Base-by-base conservation (phyloP, 2,113 vertebrate species). In the Larimichthys crocea region DNA sequence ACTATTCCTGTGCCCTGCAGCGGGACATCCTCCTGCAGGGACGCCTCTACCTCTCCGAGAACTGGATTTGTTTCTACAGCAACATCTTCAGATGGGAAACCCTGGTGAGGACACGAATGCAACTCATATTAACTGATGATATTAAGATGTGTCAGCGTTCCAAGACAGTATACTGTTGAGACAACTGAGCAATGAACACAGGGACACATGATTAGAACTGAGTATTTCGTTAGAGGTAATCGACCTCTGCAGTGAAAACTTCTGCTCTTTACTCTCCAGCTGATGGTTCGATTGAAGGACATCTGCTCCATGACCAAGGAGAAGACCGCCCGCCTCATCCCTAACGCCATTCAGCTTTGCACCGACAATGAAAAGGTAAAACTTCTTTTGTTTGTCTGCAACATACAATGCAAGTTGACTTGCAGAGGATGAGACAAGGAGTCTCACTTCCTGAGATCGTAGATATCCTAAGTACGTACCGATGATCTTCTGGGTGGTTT, bases 41-140 rank as follows among this genome's bases (percentile, higher is more conserved):
- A 40, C 61, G 61, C 61, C 61, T 63, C 61, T 63, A 63, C 61
- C 61, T 63, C 35, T 63, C 61, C 7, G 61, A 63, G 40, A 63
- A 63, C 61, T 63, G 61, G 61, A 63, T 63, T 44, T 63, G 61
- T 63, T 63, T 63, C 61, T 63, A 63, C 40, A 63, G 61, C 12
- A 63, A 63, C 61, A 63, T 63, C 35, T 63, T 63, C n/a, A 40
- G 61, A 22, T 63, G 61, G 61, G 61, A 63, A 63, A 63, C 61
- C 20, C 35, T 44, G 61, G 61, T 63, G 35, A 63, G 61, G 40
- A 62, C 35, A 46, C 44, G 12, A 14, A 61, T 8, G 9, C 26
- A 26, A 26, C 26, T 35, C 2, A 8, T n/a, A n/a, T n/a, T n/a
- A n/a, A 35, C 31, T 8, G 6, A 35, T 35, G 31, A 35, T 35